These are phyloP conservation scores for Chymomyza amoena DNA, from an alignment of 2,888 invertebrate genomes.

Conservation along the genomic window DNA sequence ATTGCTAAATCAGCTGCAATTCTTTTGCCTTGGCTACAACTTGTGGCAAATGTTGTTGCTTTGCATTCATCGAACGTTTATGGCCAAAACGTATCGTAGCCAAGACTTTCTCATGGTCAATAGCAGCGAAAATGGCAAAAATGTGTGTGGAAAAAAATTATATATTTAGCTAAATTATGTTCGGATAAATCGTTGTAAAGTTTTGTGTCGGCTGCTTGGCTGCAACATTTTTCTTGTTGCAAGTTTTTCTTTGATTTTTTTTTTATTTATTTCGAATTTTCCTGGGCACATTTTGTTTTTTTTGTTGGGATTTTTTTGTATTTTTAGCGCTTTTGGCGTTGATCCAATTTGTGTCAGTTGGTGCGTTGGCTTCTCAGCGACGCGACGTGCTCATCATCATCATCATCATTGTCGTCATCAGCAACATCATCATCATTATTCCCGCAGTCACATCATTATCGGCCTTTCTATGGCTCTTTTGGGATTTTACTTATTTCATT, in stretches of 20 bases:
- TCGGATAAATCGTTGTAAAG: neutral
- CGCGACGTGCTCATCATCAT: neutral
- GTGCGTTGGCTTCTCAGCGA: neutral
- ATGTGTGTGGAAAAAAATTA: neutral
- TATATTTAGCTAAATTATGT: neutral
- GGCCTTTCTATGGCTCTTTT: neutral
- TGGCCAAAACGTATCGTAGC: neutral
- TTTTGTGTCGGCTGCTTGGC: neutral
- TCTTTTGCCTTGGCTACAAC: neutral
- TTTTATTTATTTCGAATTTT: neutral
- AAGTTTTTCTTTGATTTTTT: neutral
- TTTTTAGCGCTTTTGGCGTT: constrained; percentile 3
- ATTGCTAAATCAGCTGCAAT: constrained; percentile 4
- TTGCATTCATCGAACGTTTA: neutral
- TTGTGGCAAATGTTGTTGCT: neutral
- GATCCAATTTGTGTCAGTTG: neutral
- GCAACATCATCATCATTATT: neutral
- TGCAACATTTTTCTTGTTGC: neutral
- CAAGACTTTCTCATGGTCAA: neutral
- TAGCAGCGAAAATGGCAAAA: neutral
- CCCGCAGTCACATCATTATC: neutral
- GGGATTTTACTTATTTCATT: neutral
- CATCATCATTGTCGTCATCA: neutral
- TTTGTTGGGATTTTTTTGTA: neutral
- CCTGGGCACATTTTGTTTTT: neutral